Evolutionary conservation across 2,113 vertebrate species (phyloP), one percentile per base, ranked within the genome.

Genomic region (Hippocampus mohnikei): DNA sequence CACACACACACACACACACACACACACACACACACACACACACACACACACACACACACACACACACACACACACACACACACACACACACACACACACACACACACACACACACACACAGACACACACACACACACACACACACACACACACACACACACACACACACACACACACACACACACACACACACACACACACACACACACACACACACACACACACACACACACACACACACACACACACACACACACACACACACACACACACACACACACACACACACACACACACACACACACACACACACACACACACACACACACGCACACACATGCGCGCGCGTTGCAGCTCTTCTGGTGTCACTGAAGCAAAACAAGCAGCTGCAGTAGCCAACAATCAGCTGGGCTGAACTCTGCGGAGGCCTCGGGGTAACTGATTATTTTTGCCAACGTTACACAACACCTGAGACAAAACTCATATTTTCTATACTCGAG

Each of bases 371-470:
- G 33, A 10, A 23, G 20, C 42, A 10, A 76, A 44, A 64, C 50
- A 67, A 68, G 64, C 70, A 74, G 40, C 40, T 41, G 29, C 50
- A 64, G 44, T 29, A 12, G 37, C 55, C 40, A 60, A 76, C 59
- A 73, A 61, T 52, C 37, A 64, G 64, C 50, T 48, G 42, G 27
- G 44, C 15, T 21, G 8, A 10, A 33, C 44, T 21, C 59, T n/a
- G 53, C 73, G 37, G 33, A 37, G 58, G 27, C 65, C 64, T 62
- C 64, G 13, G 67, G 76, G 12, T n/a, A 59, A 66, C 13, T 18
- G 10, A 56, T 69, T 72, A 70, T 74, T 74, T 72, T 29, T 46
- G 37, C 46, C 23, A 76, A n/a, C 50, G 50, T 66, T 61, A 59
- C 64, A 16, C 62, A 64, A 42, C 40, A 64, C 37, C 21, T 13